Percentiles rank a stretch among this genome's conserved stretches.
These are phyloP conservation scores for Pseudoips prasinana DNA, from an alignment of 2,888 invertebrate species.

Conservation along the genomic window DNA sequence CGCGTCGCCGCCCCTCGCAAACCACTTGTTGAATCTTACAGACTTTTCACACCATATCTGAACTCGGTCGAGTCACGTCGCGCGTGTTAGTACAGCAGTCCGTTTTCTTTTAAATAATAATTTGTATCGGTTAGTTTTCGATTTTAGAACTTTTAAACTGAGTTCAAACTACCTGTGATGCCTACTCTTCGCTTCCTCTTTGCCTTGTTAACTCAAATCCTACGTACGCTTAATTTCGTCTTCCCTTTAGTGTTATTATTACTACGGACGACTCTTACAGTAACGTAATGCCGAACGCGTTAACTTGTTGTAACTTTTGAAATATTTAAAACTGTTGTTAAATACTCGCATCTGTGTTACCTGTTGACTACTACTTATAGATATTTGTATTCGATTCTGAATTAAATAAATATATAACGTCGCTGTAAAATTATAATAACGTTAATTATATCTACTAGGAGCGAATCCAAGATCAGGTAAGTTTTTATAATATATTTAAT, in stretches of 20 bases:
- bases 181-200: conserved; percentile 61
- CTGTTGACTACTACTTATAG: conserved; percentile 74
- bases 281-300: conserved; percentile 51
- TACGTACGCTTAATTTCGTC: conserved; percentile 57
- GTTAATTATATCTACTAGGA: conserved; percentile 33
- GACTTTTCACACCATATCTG: conserved; percentile 51
- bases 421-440: conserved; percentile 54
- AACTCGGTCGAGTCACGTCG: conserved; percentile 51
- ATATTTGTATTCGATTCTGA: conserved; percentile 58
- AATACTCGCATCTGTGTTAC: conserved; percentile 77
- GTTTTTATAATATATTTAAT: no score
- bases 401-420: conserved; percentile 53
- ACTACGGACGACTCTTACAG: conserved; percentile 57
- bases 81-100: conserved; percentile 45
- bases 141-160: conserved; percentile 27
- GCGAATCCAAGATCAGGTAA: conserved; percentile 50
- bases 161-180: conserved; percentile 62
- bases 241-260: conserved; percentile 67
- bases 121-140: conserved; percentile 26
- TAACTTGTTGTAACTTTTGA: conserved; percentile 75
- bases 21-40: conserved; percentile 76
- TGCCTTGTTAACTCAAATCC: conserved; percentile 51
- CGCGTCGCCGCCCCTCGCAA: conserved; percentile 62
- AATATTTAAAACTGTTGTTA: conserved; percentile 75
- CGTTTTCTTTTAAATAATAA: conserved; percentile 23